Base-by-base conservation (phyloP, 2,888 invertebrate species). In the Flexamia atlantica region DNA sequence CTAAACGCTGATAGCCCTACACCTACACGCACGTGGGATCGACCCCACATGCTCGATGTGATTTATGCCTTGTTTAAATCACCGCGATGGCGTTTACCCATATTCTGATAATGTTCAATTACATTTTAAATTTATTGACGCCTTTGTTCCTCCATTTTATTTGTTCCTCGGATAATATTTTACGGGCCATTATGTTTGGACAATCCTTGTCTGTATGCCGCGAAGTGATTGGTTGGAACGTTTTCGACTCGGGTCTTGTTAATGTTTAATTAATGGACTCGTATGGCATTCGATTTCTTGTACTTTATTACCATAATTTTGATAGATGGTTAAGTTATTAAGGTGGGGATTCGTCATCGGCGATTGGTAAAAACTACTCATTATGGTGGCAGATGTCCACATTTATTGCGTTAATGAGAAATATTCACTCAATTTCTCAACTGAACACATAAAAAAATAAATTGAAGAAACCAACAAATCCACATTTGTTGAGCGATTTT, bases 31-130 rank as follows among this genome's bases (percentile, higher is more conserved):
- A n/a, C 53, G 20, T 30, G 14, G 10, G 64, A 25, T 14, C 64
- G 30, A 30, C 28, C 64, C 64, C 64, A 30, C 72, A 20, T 36
- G 72, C 42, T 72, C 68, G 2, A 72, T 40, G 42, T 28, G 72
- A 72, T 72, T 72, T 72, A 72, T 42, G 72, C 23, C 72, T 42
- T 40, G 72, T 42, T 72, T 72, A 72, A 72, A 72, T 72, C 72
- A 40, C 36, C 20, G 23, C n/a, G 72, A 72, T 72, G 72, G 72
- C 72, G 72, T 72, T 72, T 72, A 72, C 42, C 36, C 72, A 40
- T 72, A 36, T 72, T 20, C 72, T 72, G 72, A 72, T 72, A 72
- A 72, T 72, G 72, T 42, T 40, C 72, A 72, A 72, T 72, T 72
- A 72, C 23, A 72, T 72, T 72, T 72, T 36, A 42, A 72, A 72